These are phyloP conservation scores for Trichogramma pretiosum DNA, from an alignment of 1,140 invertebrate species.

Conservation along the genomic window DNA sequence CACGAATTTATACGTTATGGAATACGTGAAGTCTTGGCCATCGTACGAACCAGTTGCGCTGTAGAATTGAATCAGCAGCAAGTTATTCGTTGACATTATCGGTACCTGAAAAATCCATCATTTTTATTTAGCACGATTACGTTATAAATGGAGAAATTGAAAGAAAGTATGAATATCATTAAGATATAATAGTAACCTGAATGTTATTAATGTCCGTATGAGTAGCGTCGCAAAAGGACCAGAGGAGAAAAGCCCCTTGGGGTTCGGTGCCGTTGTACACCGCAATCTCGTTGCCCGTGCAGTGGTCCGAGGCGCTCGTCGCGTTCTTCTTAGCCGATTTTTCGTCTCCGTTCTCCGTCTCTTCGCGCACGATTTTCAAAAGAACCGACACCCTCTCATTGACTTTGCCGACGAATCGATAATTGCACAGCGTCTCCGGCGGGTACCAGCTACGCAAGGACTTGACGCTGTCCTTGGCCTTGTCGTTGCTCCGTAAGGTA, in stretches of 20 bases:
- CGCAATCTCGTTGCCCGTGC: conserved; percentile 34
- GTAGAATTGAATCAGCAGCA: conserved; percentile 34
- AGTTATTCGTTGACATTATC: conserved; percentile 29
- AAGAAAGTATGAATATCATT: background rate
- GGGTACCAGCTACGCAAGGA: conserved; percentile 33
- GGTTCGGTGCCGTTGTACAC: conserved; percentile 33
- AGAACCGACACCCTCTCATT: conserved; percentile 30
- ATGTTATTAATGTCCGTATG: conserved; percentile 38
- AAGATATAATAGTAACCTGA: conserved; percentile 21
- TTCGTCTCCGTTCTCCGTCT: conserved; percentile 19
- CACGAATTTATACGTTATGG: conserved; percentile 33
- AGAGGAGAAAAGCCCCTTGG: conserved; percentile 30
- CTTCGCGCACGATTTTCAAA: conserved; percentile 32
- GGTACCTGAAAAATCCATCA: conserved; percentile 26
- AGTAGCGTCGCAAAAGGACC: conserved; percentile 35
- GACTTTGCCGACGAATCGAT: conserved; percentile 29
- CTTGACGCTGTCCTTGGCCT: conserved; percentile 24
- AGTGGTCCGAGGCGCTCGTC: conserved; percentile 28
- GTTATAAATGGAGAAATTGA: background rate
- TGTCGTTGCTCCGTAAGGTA: conserved; percentile 25
- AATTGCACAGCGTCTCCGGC: conserved; percentile 32
- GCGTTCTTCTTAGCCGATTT: conserved; percentile 12
- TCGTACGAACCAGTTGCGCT: conserved; percentile 34
- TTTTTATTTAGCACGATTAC: background rate
- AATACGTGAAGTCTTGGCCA: conserved; percentile 36